Base-by-base conservation (phyloP, 2,113 vertebrate species). In the Seriola dumerili region DNA sequence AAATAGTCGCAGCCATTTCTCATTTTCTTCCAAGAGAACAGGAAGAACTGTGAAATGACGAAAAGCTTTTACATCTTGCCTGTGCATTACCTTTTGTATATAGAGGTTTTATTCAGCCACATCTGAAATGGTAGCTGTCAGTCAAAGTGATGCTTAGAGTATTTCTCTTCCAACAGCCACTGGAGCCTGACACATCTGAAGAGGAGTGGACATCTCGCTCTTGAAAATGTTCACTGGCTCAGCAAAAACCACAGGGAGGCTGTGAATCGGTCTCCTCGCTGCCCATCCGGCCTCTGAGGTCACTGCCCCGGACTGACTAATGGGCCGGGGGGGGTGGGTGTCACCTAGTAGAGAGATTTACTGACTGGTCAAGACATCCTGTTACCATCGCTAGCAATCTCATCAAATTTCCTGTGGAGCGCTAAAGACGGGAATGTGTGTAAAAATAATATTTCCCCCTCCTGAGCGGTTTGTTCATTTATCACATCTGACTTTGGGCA, bases 301-400 rank as follows among this genome's bases (percentile, higher is more conserved):
- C 88, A 87, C 65, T 64, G 84, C 85, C 72, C 84, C 46, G 42
- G 72, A 72, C 71, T 69, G 65, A 79, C 89, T 80, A 78, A 85
- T 73, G 58, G 82, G 80, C 73, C 23, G 13, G 52, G 57, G 87
- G 9, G 40, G 29, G 29, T 2, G 29, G 29, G 29, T 0, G 89
- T 93, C 86, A 72, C 19, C 21, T 19, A 34, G 57, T 55, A 29
- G 62, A 79, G 65, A 91, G 84, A 89, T 89, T 91, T 91, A 88
- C 85, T 25, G 75, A 91, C 77, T 72, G 87, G 40, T 82, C 87
- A n/a, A 84, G 87, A 83, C 82, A 63, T 88, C 78, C 63, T 85
- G 86, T 88, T 84, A 85, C 80, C 79, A 64, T 90, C 62, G 17
- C 70, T 32, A 10, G 69, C 72, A 54, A 83, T 91, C 82, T 84